Evolutionary conservation across 2,888 invertebrate species (phyloP), one percentile per base, ranked within the genome.

Genomic region (Congeria kusceri): DNA sequence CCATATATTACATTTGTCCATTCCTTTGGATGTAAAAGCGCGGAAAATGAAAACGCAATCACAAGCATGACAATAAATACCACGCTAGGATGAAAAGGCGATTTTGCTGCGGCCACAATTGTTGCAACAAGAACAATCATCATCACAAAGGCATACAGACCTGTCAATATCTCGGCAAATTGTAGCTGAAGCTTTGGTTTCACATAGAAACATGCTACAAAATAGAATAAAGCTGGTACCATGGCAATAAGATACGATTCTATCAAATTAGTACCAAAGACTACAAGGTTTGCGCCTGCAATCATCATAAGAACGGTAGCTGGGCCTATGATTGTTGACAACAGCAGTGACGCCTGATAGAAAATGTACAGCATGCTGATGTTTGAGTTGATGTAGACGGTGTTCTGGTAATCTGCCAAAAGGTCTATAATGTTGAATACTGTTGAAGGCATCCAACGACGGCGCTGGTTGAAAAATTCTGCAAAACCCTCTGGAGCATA

Each of bases 341-440:
- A 97, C 96, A 98, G 97, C 94, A 98, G 96, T 89, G 96, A 93
- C 9, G 72, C 78, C 74, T 92, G 92, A 73, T 93, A 93, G 62
- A 89, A 66, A 13, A 91, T 89, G 77, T 89, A 91, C n/a, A 87
- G 77, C 69, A 84, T 80, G 0, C 98, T 98, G 89, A 99, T 99
- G 92, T 98, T 98, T 93, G 98, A 98, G 93, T 99, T 99, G 88
- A 98, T 97, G 93, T 97, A 96, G 80, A 99, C 97, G 0, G 99
- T 99, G 87, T 96, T 96, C 93, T 97, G 98, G 86, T 97, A 98
- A 93, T 98, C 98, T 90, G 89, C 87, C 11, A 91, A 77, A 0
- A 91, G 79, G 65, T 91, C 91, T 64, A 89, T 78, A 56, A 90
- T 89, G 68, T 91, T 91, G n/a, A 90, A 90, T 20, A 91, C 84